A percentile compares a stretch with the other conserved stretches of the same genome.
Evolutionary conservation across 1,140 invertebrate genomes (phyloP).

Genomic region (Aphaenogaster floridana): DNA sequence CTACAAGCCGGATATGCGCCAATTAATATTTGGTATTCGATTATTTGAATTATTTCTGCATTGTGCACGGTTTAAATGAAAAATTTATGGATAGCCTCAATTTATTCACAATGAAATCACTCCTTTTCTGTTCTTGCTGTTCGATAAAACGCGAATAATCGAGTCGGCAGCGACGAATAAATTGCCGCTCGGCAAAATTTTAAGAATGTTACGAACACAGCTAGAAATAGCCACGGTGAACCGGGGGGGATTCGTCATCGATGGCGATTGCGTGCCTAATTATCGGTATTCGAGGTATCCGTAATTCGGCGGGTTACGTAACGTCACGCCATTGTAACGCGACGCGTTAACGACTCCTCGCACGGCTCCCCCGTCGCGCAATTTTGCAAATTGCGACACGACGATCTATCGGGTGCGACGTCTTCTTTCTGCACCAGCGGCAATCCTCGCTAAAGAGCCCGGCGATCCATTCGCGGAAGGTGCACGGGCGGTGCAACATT

Average conservation of each 20-base stretch:
- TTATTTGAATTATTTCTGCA: conserved; percentile 37
- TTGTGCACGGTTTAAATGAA: conserved; percentile 13
- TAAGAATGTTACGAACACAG: conserved; percentile 16
- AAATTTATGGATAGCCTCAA: conserved; percentile 18
- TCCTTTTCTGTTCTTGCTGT: background rate
- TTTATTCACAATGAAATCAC: conserved; percentile 18
- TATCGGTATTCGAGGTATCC: conserved; percentile 28
- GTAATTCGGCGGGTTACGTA: conserved; percentile 34
- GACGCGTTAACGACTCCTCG: background rate
- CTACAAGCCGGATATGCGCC: background rate
- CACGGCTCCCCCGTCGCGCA: background rate
- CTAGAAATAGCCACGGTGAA: background rate
- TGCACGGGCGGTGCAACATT: conserved; percentile 18
- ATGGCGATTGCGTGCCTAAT: conserved; percentile 18
- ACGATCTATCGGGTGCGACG: background rate
- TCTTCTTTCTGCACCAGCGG: background rate
- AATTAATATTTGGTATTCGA: conserved; percentile 31
- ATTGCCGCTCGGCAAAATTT: background rate
- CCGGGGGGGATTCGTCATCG: background rate
- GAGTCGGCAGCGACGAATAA: background rate
- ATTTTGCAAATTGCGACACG: conserved; percentile 48
- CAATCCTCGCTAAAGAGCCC: background rate
- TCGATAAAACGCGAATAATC: conserved; percentile 10
- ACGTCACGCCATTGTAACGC: conserved; percentile 29
- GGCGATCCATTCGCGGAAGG: conserved; percentile 31